Conservation (phyloP, 2,888 invertebrate genomes). For the Eupeodes luniger region DNA sequence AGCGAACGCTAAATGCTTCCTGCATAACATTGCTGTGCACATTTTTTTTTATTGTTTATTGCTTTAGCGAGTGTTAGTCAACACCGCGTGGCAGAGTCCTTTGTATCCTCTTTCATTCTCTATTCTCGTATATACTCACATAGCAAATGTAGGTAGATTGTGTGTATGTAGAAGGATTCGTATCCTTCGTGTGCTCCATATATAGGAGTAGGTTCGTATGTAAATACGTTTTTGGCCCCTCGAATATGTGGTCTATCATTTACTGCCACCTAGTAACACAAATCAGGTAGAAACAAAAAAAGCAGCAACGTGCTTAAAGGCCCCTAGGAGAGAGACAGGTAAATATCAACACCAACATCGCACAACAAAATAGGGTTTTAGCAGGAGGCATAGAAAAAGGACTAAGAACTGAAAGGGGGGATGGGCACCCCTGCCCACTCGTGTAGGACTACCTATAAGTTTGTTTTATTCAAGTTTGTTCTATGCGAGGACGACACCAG, state of each 20-base stretch:
- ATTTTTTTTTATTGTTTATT: constrained; percentile 66
- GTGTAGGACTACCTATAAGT: background rate
- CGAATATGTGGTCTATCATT: constrained; percentile 72
- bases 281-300: constrained; percentile 16
- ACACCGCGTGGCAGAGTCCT: constrained; percentile 43
- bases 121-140: background rate
- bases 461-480: constrained; percentile 44
- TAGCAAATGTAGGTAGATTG: background rate
- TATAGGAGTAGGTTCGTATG: background rate
- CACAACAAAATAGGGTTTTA: constrained; percentile 58
- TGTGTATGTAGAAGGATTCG: constrained; percentile 10
- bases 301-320: background rate
- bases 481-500: constrained; percentile 25
- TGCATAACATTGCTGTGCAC: constrained; percentile 63
- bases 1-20: constrained; percentile 69
- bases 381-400: background rate
- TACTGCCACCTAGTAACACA: constrained; percentile 56
- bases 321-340: constrained; percentile 48
- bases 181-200: background rate
- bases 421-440: background rate
- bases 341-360: constrained; percentile 68
- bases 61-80: constrained; percentile 61
- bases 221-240: constrained; percentile 49
- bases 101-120: constrained; percentile 25
- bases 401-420: background rate